These are phyloP conservation scores for Helicolenus hilgendorfi DNA, from an alignment of 2,797 vertebrate species.

Conservation along the genomic window DNA sequence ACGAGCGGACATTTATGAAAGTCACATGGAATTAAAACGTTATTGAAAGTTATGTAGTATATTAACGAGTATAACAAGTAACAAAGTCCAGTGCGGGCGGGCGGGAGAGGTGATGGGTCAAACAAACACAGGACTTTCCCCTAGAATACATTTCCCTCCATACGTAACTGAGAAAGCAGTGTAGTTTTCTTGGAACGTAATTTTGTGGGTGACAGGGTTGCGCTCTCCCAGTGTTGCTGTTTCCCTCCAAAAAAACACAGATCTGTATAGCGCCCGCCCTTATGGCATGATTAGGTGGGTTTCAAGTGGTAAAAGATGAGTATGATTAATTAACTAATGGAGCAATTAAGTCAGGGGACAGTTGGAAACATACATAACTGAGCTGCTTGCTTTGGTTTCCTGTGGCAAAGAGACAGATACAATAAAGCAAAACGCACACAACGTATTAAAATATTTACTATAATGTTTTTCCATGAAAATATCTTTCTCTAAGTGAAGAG, in stretches of 20 bases:
- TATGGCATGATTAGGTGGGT: not conserved
- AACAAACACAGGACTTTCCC: too few species aligned
- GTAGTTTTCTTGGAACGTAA: too few species aligned
- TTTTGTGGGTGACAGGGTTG: too few species aligned
- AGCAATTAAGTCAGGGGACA: constrained; percentile 29
- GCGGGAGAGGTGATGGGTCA: too few species aligned
- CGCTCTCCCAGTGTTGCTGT: not conserved
- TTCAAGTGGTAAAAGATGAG: constrained; percentile 37
- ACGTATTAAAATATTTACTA: constrained; percentile 30
- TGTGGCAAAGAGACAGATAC: not conserved
- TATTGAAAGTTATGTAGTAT: too few species aligned
- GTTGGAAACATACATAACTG: constrained; percentile 43
- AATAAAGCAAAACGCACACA: constrained; percentile 16
- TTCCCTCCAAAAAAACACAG: constrained; percentile 2
- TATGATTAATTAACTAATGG: constrained; percentile 52
- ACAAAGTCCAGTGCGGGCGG: accelerated
- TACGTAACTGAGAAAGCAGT: too few species aligned
- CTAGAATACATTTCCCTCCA: too few species aligned
- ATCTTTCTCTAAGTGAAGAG: constrained; percentile 17
- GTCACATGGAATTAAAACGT: too few species aligned
- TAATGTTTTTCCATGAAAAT: constrained; percentile 18
- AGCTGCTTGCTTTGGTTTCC: constrained; percentile 13
- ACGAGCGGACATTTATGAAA: too few species aligned
- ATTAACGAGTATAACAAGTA: too few species aligned
- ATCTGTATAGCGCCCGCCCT: not conserved